Conservation (phyloP, 1,140 invertebrate species). For the Drosophila mojavensis region DNA sequence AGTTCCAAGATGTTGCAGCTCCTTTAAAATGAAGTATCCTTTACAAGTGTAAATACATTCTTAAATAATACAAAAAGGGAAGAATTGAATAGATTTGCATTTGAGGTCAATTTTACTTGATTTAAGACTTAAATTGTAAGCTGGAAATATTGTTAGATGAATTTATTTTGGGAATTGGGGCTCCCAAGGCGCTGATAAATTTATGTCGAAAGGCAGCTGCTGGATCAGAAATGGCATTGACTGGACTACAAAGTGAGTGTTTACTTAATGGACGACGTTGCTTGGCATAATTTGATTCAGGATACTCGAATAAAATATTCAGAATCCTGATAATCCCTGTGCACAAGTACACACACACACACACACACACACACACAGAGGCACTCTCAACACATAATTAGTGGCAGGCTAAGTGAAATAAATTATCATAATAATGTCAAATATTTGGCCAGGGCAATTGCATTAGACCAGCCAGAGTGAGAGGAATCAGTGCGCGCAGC, state of each 20-base stretch:
- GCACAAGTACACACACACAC: neutral
- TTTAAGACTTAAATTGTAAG: neutral
- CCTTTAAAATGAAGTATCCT: too few species aligned
- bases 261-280: conserved; percentile 26
- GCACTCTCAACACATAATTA: conserved; percentile 51
- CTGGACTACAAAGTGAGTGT: conserved; percentile 6
- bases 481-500: conserved; percentile 24
- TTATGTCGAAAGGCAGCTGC: conserved; percentile 39
- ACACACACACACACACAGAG: neutral
- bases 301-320: conserved; percentile 43
- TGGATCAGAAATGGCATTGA: conserved; percentile 6
- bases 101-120: neutral
- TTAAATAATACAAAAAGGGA: too few species aligned
- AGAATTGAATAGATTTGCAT: too few species aligned
- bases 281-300: conserved; percentile 70
- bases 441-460: conserved; percentile 57
- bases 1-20: too few species aligned
- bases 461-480: conserved; percentile 42
- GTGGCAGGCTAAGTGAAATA: conserved; percentile 58
- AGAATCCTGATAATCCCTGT: conserved; percentile 42
- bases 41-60: too few species aligned
- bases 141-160: neutral
- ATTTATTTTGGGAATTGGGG: conserved; percentile 6
- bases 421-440: conserved; percentile 69
- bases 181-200: conserved; percentile 58